phyloP scores from a whole-genome alignment of 2,888 invertebrate genomes.

The Rugalucina vietnamica region DNA sequence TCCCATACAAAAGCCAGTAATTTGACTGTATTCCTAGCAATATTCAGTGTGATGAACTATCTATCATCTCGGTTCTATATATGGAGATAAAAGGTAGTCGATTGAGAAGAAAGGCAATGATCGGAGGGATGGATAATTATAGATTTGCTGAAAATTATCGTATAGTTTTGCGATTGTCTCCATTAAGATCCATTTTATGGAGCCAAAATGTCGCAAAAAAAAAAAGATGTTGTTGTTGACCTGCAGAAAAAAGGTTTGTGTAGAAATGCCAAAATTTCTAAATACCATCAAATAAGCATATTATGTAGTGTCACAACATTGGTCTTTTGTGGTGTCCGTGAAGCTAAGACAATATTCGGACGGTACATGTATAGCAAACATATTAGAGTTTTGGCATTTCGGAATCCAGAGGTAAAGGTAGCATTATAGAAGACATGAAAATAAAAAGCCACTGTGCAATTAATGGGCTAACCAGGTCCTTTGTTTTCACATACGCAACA shows the following conservation, averaged over 20 bases:
- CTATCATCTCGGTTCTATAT: neutral
- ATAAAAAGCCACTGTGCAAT: too few relatives aligned
- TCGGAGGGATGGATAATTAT: neutral
- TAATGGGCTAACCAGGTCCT: too few relatives aligned
- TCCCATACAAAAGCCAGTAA: neutral
- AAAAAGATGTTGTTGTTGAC: neutral
- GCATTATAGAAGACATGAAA: too few relatives aligned
- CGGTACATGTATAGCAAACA: too few relatives aligned
- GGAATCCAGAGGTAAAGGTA: too few relatives aligned
- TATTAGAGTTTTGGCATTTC: too few relatives aligned
- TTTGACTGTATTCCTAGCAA: neutral
- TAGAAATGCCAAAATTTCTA: neutral
- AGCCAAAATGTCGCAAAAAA: neutral
- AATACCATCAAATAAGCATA: too few relatives aligned
- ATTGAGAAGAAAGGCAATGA: too few relatives aligned
- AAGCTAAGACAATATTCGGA: too few relatives aligned
- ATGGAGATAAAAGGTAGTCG: neutral
- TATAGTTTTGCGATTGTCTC: neutral
- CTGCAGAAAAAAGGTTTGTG: neutral
- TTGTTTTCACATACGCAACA: too few relatives aligned
- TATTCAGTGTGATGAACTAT: neutral
- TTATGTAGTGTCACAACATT: too few relatives aligned
- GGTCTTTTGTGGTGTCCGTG: too few relatives aligned
- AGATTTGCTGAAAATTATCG: neutral
- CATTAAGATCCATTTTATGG: neutral